A percentile compares a stretch with the other conserved stretches of the same genome.
phyloP scores from a whole-genome alignment of 92 coral and sea anemone species.

The Porites evermanni region DNA sequence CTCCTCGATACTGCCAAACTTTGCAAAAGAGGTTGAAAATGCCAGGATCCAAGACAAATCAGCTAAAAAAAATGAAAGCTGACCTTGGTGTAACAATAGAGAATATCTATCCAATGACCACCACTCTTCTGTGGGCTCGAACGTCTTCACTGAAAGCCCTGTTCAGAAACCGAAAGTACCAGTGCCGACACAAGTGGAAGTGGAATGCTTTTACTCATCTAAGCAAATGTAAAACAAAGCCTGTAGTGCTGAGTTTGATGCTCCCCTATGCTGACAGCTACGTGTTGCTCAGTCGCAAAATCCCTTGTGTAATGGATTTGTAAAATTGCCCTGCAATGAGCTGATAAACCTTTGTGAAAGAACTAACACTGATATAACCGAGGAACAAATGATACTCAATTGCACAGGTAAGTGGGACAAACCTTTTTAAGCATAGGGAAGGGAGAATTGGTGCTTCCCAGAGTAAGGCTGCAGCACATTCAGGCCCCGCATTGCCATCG shows the following conservation, averaged over 20 bases:
- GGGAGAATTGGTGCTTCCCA: conserved; percentile 65
- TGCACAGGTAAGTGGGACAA: conserved; percentile 36
- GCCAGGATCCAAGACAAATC: conserved; percentile 41
- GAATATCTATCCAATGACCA: conserved; percentile 23
- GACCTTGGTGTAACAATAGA: conserved; percentile 48
- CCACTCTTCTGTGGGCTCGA: conserved; percentile 11
- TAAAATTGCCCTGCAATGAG: conserved; percentile 45
- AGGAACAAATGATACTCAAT: conserved; percentile 43
- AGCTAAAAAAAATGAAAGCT: conserved; percentile 35
- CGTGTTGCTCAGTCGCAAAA: conserved; percentile 44
- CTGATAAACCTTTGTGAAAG: conserved; percentile 27
- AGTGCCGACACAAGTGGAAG: conserved; percentile 33
- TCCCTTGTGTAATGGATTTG: conserved; percentile 36
- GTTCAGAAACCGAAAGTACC: conserved; percentile 13
- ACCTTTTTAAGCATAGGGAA: conserved; percentile 54
- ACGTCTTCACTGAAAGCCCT: conserved; percentile 17
- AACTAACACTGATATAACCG: conserved; percentile 27
- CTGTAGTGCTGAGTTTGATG: conserved; percentile 58
- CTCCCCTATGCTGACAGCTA: conserved; percentile 43
- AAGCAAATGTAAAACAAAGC: conserved; percentile 60
- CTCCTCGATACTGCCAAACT: conserved; percentile 42
- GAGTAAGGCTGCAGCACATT: conserved; percentile 48
- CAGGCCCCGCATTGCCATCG: conserved; percentile 53
- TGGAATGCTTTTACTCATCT: conserved; percentile 47
- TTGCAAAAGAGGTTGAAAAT: conserved; percentile 40